These are phyloP conservation scores for Teleogryllus oceanicus DNA, from an alignment of 2,888 invertebrate genomes.

Conservation along the genomic window DNA sequence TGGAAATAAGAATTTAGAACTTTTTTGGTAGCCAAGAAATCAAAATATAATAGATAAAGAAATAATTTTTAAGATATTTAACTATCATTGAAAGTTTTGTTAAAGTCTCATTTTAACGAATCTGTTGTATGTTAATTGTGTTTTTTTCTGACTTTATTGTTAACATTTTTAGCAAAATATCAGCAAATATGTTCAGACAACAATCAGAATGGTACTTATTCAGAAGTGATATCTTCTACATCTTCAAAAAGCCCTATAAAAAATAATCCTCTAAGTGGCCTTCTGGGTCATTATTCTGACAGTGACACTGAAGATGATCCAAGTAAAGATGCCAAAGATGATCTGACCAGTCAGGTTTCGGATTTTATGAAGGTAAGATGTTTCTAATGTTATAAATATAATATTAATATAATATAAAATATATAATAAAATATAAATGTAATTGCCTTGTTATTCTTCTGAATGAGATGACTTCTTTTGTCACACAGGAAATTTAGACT, in stretches of 20 bases:
- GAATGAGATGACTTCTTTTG: not conserved
- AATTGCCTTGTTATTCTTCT: no score
- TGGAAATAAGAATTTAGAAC: no score
- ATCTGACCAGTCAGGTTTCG: constrained; percentile 39
- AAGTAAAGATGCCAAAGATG: constrained; percentile 27
- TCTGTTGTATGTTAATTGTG: constrained; percentile 27
- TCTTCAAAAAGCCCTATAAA: constrained; percentile 26
- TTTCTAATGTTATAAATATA: no score
- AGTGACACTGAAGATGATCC: constrained; percentile 38
- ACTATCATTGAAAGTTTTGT: no score
- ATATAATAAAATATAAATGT: no score
- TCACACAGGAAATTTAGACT: constrained; percentile 30
- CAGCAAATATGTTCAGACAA: constrained; percentile 41
- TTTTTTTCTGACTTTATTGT: no score
- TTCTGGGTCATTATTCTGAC: constrained; percentile 39
- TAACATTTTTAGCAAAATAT: constrained; percentile 40
- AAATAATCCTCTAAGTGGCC: constrained; percentile 37
- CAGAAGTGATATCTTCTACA: constrained; percentile 28
- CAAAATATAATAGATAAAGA: no score
- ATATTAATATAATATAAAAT: no score
- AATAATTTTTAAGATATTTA: no score
- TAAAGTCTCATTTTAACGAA: no score
- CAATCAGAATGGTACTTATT: constrained; percentile 33
- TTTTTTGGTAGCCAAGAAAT: no score
- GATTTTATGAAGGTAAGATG: constrained; percentile 39